Percentiles rank a stretch among this genome's conserved stretches.
Evolutionary conservation across 1,140 invertebrate genomes (phyloP).

Genomic region (Zaprionus davidi): DNA sequence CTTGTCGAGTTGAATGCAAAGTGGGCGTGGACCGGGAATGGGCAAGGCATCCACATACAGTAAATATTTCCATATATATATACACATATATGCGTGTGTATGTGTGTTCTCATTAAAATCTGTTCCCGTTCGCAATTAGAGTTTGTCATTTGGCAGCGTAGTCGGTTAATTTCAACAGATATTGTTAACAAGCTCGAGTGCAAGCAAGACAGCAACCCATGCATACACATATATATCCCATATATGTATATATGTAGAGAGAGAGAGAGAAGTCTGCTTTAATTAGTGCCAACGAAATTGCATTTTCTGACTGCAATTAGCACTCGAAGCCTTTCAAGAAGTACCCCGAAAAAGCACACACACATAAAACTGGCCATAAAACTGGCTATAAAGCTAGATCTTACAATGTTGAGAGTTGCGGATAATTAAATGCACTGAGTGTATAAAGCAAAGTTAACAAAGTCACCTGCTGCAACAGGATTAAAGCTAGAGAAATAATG

Average conservation of each 20-base stretch:
- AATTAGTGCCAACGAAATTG: slow-evolving; percentile 38
- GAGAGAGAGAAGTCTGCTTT: slow-evolving; percentile 9
- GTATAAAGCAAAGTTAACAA: too few relatives aligned
- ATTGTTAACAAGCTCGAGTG: slow-evolving; percentile 55
- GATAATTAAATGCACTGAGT: neutral
- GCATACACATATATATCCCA: slow-evolving; percentile 1
- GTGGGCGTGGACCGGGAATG: slow-evolving; percentile 28
- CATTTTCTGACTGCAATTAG: slow-evolving; percentile 20
- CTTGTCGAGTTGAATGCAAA: slow-evolving; percentile 79
- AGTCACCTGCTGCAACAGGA: neutral
- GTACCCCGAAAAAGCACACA: neutral
- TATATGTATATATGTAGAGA: neutral
- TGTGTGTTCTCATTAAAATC: slow-evolving; percentile 69
- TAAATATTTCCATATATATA: slow-evolving; percentile 30
- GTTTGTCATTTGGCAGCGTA: slow-evolving; percentile 73
- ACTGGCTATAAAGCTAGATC: neutral
- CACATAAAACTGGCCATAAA: neutral
- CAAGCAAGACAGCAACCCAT: neutral
- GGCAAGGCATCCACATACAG: slow-evolving; percentile 13
- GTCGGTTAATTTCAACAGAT: slow-evolving; percentile 59
- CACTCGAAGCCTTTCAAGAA: slow-evolving; percentile 3
- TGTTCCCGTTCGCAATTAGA: slow-evolving; percentile 77
- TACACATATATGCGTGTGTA: neutral
- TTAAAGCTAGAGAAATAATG: neutral
- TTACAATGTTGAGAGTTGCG: neutral